These are phyloP conservation scores for Thera britannica DNA, from an alignment of 2,888 invertebrate species.

Conservation along the genomic window DNA sequence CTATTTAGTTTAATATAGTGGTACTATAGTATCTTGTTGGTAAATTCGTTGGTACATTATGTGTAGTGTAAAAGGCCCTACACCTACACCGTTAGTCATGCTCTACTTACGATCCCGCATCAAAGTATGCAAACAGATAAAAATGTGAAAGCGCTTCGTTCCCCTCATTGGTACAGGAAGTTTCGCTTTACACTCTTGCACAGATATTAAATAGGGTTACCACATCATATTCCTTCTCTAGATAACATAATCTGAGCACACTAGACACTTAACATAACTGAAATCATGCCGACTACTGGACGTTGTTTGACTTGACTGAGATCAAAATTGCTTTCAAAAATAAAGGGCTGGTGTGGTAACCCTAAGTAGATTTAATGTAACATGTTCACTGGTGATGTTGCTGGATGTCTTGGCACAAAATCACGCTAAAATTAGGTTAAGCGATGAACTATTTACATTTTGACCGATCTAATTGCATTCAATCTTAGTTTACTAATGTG, in stretches of 20 bases:
- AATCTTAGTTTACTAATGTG: constrained; percentile 53
- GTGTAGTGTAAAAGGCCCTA: constrained; percentile 5
- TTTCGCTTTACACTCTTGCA: constrained; percentile 52
- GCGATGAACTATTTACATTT: constrained; percentile 69
- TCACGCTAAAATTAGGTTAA: constrained; percentile 61
- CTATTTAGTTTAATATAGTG: not conserved
- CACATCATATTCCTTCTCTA: not conserved
- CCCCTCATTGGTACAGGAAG: constrained; percentile 62
- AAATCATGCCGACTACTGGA: not conserved
- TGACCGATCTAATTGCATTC: constrained; percentile 64
- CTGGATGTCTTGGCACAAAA: constrained; percentile 63
- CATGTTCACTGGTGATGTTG: constrained; percentile 56
- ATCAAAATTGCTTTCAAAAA: not conserved
- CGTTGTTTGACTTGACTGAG: not conserved
- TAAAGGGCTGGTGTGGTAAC: not conserved
- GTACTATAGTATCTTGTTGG: not conserved
- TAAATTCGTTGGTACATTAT: constrained; percentile 1
- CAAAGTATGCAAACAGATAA: constrained; percentile 48
- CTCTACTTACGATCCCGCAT: constrained; percentile 55
- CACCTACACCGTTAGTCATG: constrained; percentile 51
- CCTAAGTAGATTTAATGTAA: constrained; percentile 10
- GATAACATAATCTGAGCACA: constrained; percentile 2
- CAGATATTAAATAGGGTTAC: constrained; percentile 22
- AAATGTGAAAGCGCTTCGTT: constrained; percentile 62
- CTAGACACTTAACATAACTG: not conserved